Evolutionary conservation across 2,888 invertebrate genomes (phyloP), one percentile per base, ranked within the genome.

Genomic region (Agonopterix arenella): DNA sequence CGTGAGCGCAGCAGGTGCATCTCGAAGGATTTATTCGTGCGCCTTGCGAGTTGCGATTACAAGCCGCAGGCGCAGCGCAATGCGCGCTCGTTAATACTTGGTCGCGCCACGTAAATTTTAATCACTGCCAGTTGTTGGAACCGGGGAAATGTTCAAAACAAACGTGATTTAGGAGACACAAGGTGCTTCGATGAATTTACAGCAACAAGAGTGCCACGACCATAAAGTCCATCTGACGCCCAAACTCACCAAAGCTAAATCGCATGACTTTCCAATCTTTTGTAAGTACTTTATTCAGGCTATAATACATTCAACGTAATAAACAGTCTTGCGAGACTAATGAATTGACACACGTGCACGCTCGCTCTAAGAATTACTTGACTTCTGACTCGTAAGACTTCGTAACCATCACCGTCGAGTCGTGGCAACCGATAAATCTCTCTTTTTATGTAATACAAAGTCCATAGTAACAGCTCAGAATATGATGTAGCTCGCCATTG

Each of bases 81-180:
- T 73, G 76, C 79, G 76, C 74, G 82, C 82, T 84, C 84, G 84
- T 86, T 88, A 85, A 84, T 86, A 85, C 84, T 84, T 84, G 81
- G 82, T 79, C 77, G 83, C 77, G 84, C 73, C 77, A 82, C 86
- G 85, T 88, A 86, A 86, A 88, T 88, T 88, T 85, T 84, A 84
- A 84, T 86, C 85, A 83, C 78, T 83, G 84, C 82, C 85, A 86
- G 84, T 84, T 80, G 84, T 83, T 85, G 75, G 77, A 78, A 74
- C 74, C 66, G 78, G 73, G 79, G 79, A 84, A 84, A 81, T 73
- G 76, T 76, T 82, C 81, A 81, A 82, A 84, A 84, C 84, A 77
- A 80, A 64, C 77, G 77, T 86, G 84, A 88, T 88, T 86, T 86
- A 86, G 70, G 74, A 71, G 80, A 77, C 76, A 60, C 78, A 64